A percentile compares a stretch with the other conserved stretches of the same genome.
These are phyloP conservation scores for Zoanthus sansibaricus DNA, from an alignment of 92 coral and sea anemone species.

Conservation along the genomic window DNA sequence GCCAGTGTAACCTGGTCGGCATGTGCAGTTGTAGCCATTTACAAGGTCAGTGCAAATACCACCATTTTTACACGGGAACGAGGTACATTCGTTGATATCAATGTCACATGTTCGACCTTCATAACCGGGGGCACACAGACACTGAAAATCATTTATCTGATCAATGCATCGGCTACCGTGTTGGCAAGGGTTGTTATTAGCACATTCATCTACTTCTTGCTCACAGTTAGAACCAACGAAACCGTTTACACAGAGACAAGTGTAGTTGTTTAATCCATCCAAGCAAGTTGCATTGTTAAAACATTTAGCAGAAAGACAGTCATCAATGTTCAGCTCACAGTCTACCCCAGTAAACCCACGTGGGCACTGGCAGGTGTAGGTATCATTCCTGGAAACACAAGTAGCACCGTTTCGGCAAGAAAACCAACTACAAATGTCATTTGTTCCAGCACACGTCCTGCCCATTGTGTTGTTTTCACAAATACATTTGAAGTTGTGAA, in stretches of 20 bases:
- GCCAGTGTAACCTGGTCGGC: constrained; percentile 79
- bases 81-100: constrained; percentile 80
- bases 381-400: constrained; percentile 63
- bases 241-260: constrained; percentile 74
- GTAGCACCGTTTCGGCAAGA: constrained; percentile 76
- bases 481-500: constrained; percentile 71
- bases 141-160: constrained; percentile 73
- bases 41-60: constrained; percentile 77
- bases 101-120: constrained; percentile 85
- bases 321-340: constrained; percentile 76
- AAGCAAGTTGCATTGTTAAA: constrained; percentile 81
- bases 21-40: constrained; percentile 72
- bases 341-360: constrained; percentile 76
- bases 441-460: constrained; percentile 72
- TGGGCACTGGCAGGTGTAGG: constrained; percentile 74
- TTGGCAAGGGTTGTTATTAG: constrained; percentile 55
- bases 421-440: constrained; percentile 63
- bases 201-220: constrained; percentile 68
- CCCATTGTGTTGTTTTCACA: constrained; percentile 63
- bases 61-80: constrained; percentile 74
- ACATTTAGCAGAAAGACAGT: constrained; percentile 74
- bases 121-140: constrained; percentile 76
- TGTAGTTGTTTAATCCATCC: constrained; percentile 66
- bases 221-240: constrained; percentile 71
- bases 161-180: constrained; percentile 76